phyloP scores from a whole-genome alignment of 2,113 vertebrate genomes.

The Agapornis roseicollis region DNA sequence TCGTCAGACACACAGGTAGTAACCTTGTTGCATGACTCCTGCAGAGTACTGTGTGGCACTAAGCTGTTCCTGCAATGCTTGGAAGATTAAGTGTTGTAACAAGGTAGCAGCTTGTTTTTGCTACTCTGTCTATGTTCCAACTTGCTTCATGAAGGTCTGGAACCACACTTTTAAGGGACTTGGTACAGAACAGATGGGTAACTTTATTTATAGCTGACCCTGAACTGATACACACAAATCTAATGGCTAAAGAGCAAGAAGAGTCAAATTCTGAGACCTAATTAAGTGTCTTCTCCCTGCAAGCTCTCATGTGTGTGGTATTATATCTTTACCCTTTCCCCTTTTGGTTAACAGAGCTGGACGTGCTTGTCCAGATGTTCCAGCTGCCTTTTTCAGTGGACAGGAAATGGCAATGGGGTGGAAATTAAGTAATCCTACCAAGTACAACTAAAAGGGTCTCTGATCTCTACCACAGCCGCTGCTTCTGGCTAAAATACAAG shows the following conservation, averaged over 20 bases:
- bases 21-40: background rate
- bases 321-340: background rate
- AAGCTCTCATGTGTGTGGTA: background rate
- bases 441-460: constrained; percentile 58
- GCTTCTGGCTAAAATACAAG: background rate
- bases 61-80: background rate
- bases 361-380: constrained; percentile 59
- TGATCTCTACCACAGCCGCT: constrained; percentile 44
- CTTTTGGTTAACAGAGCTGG: constrained; percentile 14
- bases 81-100: background rate
- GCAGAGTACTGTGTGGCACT: no score
- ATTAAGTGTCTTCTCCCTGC: background rate
- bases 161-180: background rate
- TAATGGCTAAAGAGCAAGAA: background rate
- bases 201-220: rapidly evolving
- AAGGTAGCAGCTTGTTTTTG: background rate
- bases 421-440: constrained; percentile 77
- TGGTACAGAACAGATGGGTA: rapidly evolving
- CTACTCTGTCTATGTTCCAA: background rate
- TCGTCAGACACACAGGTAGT: background rate
- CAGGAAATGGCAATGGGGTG: constrained; percentile 86
- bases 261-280: background rate
- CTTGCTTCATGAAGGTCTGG: background rate
- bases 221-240: background rate
- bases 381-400: constrained; percentile 70